Base-by-base conservation (phyloP, 2,888 invertebrate species). In the Eupithecia pulchellata region DNA sequence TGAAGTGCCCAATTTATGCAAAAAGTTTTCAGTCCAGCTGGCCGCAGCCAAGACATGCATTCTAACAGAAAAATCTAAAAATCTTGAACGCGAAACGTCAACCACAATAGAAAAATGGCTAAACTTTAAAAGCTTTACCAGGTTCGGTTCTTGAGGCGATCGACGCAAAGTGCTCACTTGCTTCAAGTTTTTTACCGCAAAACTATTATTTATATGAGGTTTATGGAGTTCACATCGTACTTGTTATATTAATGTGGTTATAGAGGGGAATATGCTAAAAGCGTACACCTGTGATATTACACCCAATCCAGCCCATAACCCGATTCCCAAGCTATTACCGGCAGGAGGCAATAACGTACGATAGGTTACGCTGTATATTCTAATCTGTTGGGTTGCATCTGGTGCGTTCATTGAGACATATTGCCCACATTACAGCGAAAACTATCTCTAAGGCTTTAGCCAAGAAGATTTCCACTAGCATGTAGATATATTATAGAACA, bases 51-150 rank as follows among this genome's bases (percentile, higher is more conserved):
- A 57, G 57, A 29, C 57, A 32, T 60, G 29, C 30, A 60, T 32
- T 29, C 30, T 57, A 29, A 27, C 30, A 20, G 36, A 30, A n/a
- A 65, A 66, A 58, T 60, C 32, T n/a, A 42, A 72, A 67, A 69
- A 64, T 75, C 57, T 74, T 64, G 67, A 74, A 75, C 71, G 42
- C 68, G 72, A 78, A 77, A 75, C 73, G 74, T 72, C 80, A 77
- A 75, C 78, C 68, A 78, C 73, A 78, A 77, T 77, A 77, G 81
- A 84, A 79, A 78, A 76, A 78, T 78, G 77, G 75, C 75, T 65
- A 78, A 81, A 81, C 75, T 84, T 82, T 82, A 81, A 82, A 85
- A 85, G 81, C 82, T 81, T 79, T 79, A 78, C 78, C 78, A 74
- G 77, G 77, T 76, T 80, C 78, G 78, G 81, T 77, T 77, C 83